Conservation (phyloP, 2,797 vertebrate species). For the Microctenopoma steveboyesi region DNA sequence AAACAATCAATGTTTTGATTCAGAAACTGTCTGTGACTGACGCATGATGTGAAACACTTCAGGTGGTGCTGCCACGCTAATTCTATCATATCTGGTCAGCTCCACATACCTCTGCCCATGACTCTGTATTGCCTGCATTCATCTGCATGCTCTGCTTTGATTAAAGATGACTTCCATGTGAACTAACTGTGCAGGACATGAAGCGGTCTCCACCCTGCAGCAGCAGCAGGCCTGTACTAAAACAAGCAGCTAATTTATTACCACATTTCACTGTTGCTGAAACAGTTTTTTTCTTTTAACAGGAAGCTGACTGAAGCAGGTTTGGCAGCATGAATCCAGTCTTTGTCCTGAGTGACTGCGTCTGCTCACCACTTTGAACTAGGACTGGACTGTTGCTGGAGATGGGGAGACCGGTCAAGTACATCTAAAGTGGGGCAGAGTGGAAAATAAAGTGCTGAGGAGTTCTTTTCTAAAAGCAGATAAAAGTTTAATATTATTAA, state of each 20-base stretch:
- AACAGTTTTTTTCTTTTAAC: conserved; percentile 26
- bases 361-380: conserved; percentile 42
- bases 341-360: conserved; percentile 47
- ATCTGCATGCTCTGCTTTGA: conserved; percentile 4
- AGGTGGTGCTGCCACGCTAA: neutral
- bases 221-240: conserved; percentile 28
- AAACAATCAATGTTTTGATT: no score
- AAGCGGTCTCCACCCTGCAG: conserved; percentile 36
- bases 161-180: conserved; percentile 42
- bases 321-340: conserved; percentile 59
- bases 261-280: conserved; percentile 35
- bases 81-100: neutral
- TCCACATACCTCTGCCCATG: neutral
- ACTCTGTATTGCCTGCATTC: neutral
- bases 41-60: conserved; percentile 4
- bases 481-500: no score
- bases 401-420: neutral
- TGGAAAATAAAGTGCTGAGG: neutral
- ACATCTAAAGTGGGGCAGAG: neutral
- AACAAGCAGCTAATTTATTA: conserved; percentile 50
- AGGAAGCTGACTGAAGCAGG: conserved; percentile 54
- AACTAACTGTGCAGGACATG: conserved; percentile 25
- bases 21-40: neutral
- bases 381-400: conserved; percentile 1
- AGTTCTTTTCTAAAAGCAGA: no score